Base-by-base conservation (phyloP, 1,140 invertebrate genomes). In the Cheumatopsyche charites region DNA sequence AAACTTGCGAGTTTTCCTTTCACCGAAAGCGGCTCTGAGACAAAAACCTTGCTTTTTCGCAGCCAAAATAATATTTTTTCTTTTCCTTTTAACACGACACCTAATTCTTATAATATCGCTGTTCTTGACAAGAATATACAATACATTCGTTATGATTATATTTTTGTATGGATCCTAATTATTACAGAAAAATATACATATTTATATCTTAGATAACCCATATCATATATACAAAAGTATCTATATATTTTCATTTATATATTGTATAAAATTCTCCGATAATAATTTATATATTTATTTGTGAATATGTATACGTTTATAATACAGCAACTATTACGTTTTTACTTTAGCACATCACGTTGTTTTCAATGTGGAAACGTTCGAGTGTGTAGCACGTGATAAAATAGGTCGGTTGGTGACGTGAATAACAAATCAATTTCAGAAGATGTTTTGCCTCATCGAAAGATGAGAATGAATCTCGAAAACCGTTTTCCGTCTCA, bases 391-490 rank as follows among this genome's bases (percentile, higher is more conserved):
- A 25, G 23, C 21, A 23, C 23, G 55, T 11, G 19, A 58, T 58
- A 58, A 58, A 58, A 58, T 58, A 25, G 55, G 23, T 58, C 55
- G 12, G 12, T 12, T 58, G 19, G 23, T 13, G 23, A 58, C 23
- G 19, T 26, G 23, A 58, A 58, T 25, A 58, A 58, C 21, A 19
- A 58, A 58, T 58, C 55, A 58, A 58, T 58, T 36, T 58, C 55
- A 21, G 17, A 25, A 58, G 12, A 23, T 58, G 21, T 25, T 58
- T 58, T 58, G 19, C 21, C 12, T 58, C 21, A 13, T 58, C 21
- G 25, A 58, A 58, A 58, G 55, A 58, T 23, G 55, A 58, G 25
- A 58, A 58, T 58, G 55, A 58, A 58, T 58, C 55, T 25, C 19
- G 23, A 25, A 58, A 58, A 58, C 55, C 55, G 21, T 58, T 58